Conservation (phyloP, 2,113 vertebrate genomes). For the Notarius lentiginosus region DNA sequence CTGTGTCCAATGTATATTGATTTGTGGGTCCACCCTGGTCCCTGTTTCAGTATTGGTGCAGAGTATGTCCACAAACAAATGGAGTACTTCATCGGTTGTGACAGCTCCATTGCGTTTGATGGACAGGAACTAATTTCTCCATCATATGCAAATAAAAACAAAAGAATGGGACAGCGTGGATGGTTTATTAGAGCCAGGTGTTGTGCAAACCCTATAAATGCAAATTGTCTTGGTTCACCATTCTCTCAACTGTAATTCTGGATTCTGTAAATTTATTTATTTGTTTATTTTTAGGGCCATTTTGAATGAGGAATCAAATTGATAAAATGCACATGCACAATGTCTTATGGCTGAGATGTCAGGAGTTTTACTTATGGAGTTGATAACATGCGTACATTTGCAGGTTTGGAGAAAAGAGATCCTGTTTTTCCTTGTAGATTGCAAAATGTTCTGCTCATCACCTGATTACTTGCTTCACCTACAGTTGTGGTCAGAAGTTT, state of each 20-base stretch:
- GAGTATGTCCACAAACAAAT: constrained; percentile 74
- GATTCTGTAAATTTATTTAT: neutral
- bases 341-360: neutral
- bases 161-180: constrained; percentile 56
- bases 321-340: neutral
- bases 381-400: neutral
- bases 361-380: neutral
- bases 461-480: neutral
- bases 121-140: constrained; percentile 78
- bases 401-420: neutral
- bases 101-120: constrained; percentile 82
- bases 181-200: constrained; percentile 68
- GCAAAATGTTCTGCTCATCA: neutral
- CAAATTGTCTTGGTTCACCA: constrained; percentile 57
- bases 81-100: constrained; percentile 78
- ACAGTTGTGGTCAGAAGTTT: too few relatives aligned
- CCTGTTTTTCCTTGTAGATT: neutral
- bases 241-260: neutral
- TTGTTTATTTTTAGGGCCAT: neutral
- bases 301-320: neutral
- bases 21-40: constrained; percentile 56
- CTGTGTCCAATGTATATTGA: constrained; percentile 72
- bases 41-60: constrained; percentile 57
- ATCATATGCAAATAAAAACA: constrained; percentile 74
- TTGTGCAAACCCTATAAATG: constrained; percentile 70